Conservation (phyloP, 1,140 invertebrate genomes). For the Atta cephalotes region DNA sequence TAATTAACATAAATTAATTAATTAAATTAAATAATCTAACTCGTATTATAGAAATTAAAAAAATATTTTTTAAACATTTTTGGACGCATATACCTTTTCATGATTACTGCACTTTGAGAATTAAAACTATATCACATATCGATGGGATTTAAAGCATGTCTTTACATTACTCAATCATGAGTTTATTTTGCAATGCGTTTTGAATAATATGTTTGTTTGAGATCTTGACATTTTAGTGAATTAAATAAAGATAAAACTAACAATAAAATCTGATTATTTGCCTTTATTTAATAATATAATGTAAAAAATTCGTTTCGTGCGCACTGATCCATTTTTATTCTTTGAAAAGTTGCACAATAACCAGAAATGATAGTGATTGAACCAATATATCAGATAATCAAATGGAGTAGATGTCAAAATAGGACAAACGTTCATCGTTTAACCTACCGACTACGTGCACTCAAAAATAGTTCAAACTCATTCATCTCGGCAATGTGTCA, state of each 20-base stretch:
- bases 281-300: background rate
- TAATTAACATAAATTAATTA: conserved; percentile 15
- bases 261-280: background rate
- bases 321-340: background rate
- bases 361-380: conserved; percentile 16
- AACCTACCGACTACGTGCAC: background rate
- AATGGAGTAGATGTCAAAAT: background rate
- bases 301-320: background rate
- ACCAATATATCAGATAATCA: background rate
- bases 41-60: background rate
- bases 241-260: background rate
- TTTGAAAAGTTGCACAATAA: background rate
- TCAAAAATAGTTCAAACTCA: conserved; percentile 39
- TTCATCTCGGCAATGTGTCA: conserved; percentile 26
- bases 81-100: background rate
- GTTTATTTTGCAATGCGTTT: background rate
- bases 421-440: conserved; percentile 3
- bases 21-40: background rate
- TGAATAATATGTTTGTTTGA: background rate
- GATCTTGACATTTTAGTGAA: background rate
- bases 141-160: background rate
- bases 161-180: background rate
- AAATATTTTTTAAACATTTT: background rate
- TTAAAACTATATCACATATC: background rate
- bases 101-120: background rate